Evolutionary conservation across 1,140 invertebrate genomes (phyloP).

Genomic region (Nephila pilipes): DNA sequence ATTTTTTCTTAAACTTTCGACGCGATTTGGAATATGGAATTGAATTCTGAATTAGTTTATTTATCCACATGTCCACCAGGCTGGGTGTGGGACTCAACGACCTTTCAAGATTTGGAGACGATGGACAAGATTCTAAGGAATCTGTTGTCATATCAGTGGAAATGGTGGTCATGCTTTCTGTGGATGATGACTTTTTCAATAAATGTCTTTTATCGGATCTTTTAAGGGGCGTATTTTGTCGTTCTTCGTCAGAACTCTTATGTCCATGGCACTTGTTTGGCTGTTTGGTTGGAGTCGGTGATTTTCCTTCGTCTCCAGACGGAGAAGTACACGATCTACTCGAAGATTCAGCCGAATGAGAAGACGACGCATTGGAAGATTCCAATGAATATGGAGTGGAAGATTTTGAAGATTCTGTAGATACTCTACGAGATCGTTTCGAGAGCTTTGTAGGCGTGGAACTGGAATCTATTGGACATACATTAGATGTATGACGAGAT

Average conservation of each 20-base stretch:
- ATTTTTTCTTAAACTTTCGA: conserved; percentile 60
- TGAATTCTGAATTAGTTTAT: conserved; percentile 53
- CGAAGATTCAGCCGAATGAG: neutral
- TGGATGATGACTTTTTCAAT: conserved; percentile 46
- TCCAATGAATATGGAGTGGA: neutral
- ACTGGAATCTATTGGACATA: too few relatives aligned
- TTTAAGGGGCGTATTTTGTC: neutral
- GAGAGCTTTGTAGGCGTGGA: too few relatives aligned
- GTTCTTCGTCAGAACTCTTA: neutral
- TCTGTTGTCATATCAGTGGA: conserved; percentile 72
- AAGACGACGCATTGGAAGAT: neutral
- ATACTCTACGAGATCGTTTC: too few relatives aligned
- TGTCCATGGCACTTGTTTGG: conserved; percentile 62
- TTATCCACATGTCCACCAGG: conserved; percentile 67
- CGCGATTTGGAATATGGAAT: conserved; percentile 16
- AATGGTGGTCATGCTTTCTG: conserved; percentile 66
- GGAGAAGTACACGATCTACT: neutral
- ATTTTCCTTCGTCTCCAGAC: neutral
- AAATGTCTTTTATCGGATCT: conserved; percentile 20
- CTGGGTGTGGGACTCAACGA: conserved; percentile 42
- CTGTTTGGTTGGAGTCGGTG: neutral
- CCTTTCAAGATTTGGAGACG: conserved; percentile 33
- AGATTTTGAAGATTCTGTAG: neutral
- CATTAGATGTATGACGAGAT: too few relatives aligned
- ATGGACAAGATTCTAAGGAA: conserved; percentile 61